phyloP scores from a whole-genome alignment of 2,113 vertebrate species.

The Capricornis sumatraensis region DNA sequence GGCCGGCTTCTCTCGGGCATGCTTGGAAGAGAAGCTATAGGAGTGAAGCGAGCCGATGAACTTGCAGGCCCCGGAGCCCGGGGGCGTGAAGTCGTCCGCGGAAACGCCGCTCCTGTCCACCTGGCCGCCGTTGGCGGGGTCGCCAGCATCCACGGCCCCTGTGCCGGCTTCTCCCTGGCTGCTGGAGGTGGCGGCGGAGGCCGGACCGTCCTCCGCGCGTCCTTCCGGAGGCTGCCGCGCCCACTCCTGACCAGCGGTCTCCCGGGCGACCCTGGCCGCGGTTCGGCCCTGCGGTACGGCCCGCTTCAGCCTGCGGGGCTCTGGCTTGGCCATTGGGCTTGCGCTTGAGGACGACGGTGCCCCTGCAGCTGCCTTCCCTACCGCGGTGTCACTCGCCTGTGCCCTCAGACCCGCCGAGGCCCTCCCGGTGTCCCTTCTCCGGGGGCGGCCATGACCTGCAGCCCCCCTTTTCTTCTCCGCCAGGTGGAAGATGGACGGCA shows the following conservation, averaged over 20 bases:
- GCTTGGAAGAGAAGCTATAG: conserved; percentile 85
- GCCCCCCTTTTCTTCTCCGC: conserved; percentile 70
- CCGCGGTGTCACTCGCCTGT: background rate
- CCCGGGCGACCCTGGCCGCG: background rate
- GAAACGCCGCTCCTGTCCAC: conserved; percentile 76
- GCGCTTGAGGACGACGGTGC: background rate
- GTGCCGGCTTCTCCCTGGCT: conserved; percentile 16
- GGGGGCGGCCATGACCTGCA: conserved; percentile 73
- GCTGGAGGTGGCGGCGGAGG: background rate
- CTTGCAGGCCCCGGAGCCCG: conserved; percentile 80
- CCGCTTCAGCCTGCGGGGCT: conserved; percentile 69
- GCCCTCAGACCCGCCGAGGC: conserved; percentile 55
- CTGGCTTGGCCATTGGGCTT: conserved; percentile 69
- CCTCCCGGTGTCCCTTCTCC: conserved; percentile 71
- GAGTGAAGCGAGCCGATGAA: conserved; percentile 88
- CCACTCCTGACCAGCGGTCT: background rate
- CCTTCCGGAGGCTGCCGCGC: conserved; percentile 51
- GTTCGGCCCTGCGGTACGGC: conserved; percentile 16
- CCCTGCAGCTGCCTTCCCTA: conserved; percentile 52
- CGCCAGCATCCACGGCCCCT: background rate
- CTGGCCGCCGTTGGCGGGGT: background rate
- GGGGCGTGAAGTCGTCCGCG: conserved; percentile 77
- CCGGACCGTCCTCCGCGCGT: conserved; percentile 50
- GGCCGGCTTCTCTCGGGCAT: conserved; percentile 76
- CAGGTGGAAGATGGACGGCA: conserved; percentile 86